Evolutionary conservation across 2,888 invertebrate genomes (phyloP).

Genomic region (Stenodema calcarata): DNA sequence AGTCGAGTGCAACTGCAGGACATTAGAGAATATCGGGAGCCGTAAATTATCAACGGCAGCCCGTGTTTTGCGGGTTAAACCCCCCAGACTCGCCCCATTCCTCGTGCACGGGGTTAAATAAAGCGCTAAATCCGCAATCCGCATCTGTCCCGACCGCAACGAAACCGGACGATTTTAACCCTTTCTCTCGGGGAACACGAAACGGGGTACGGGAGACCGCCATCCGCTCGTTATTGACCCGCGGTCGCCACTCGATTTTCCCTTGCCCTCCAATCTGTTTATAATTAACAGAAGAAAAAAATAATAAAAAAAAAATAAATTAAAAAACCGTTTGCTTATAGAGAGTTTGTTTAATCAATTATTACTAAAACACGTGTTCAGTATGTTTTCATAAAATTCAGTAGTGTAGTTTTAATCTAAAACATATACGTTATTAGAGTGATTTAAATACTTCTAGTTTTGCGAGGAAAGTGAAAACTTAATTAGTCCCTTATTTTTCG

Average conservation of each 20-base stretch:
- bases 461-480: no score
- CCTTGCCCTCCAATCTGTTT: no score
- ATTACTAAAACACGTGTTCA: no score
- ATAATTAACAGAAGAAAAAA: no score
- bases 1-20: not conserved
- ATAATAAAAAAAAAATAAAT: no score
- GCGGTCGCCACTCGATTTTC: not conserved
- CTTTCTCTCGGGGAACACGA: not conserved
- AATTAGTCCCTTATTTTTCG: no score
- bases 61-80: not conserved
- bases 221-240: not conserved
- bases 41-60: not conserved
- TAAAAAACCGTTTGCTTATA: no score
- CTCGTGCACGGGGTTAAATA: not conserved
- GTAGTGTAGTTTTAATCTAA: no score
- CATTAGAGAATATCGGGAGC: not conserved
- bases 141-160: constrained; percentile 2
- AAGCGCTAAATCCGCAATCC: not conserved
- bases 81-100: not conserved
- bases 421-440: no score
- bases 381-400: no score
- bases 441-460: no score
- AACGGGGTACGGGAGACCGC: not conserved
- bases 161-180: not conserved
- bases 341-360: no score